Conservation (phyloP, 2,888 invertebrate species). For the Bedellia somnulentella region DNA sequence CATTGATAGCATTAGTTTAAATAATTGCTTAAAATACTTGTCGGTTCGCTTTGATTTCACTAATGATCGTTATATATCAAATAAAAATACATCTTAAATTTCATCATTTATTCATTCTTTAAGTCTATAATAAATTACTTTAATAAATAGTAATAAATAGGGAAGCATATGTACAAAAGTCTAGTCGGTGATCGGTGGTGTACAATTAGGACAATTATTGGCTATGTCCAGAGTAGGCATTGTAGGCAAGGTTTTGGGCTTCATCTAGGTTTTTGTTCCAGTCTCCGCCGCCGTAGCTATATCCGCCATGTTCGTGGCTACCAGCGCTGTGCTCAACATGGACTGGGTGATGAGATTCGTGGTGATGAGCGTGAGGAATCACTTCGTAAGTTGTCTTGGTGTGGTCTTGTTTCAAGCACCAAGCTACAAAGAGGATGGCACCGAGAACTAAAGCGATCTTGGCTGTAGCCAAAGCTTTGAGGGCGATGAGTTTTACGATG, state of each 20-base stretch:
- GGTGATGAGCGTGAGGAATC: slow-evolving; percentile 43
- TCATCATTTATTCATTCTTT: too few species aligned
- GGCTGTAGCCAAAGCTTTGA: slow-evolving; percentile 80
- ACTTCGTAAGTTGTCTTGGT: slow-evolving; percentile 51
- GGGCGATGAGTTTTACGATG: slow-evolving; percentile 77
- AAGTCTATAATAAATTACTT: too few species aligned
- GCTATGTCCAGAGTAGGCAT: slow-evolving; percentile 54
- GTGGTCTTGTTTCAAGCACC: slow-evolving; percentile 43
- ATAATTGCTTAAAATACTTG: too few species aligned
- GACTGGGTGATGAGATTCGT: slow-evolving; percentile 66
- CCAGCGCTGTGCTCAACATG: slow-evolving; percentile 51
- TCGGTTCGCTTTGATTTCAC: too few species aligned
- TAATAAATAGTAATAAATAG: slow-evolving; percentile 4
- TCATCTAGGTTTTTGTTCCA: slow-evolving; percentile 65
- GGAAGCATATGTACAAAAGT: slow-evolving; percentile 31
- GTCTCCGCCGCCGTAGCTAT: slow-evolving; percentile 35
- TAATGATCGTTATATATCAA: too few species aligned
- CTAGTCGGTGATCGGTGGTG: slow-evolving; percentile 16
- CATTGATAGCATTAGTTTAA: too few species aligned
- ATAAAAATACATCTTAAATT: too few species aligned
- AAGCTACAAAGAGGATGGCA: slow-evolving; percentile 63
- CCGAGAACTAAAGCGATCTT: slow-evolving; percentile 79
- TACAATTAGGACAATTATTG: slow-evolving; percentile 15
- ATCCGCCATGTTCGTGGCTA: slow-evolving; percentile 15
- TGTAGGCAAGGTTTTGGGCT: slow-evolving; percentile 71